Base-by-base conservation (phyloP, 2,797 vertebrate genomes). In the Sternarchorhynchus goeldii region DNA sequence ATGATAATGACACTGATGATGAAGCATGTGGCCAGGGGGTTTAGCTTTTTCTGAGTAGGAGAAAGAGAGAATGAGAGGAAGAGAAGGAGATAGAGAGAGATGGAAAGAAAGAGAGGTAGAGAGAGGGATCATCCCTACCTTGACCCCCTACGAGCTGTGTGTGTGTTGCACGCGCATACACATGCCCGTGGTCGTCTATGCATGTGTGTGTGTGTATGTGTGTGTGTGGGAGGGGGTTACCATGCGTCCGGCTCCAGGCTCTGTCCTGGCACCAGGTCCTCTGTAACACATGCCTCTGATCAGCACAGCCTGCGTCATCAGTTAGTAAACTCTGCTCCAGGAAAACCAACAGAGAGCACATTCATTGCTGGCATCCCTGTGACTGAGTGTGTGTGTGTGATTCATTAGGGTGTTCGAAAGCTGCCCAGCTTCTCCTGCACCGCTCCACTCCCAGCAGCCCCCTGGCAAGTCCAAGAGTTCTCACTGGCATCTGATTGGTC, bases 321-420 rank as follows among this genome's bases (percentile, higher is more conserved):
- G 90, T 93, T 92, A 93, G 92, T 92, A 93, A 93, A 93, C 91
- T 91, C 90, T 90, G 91, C 92, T 92, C 91, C 91, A 92, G 91
- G 91, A 93, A 92, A 92, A 93, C 92, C 92, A 93, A 93, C 92
- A 93, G 92, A 93, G 92, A 93, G 88, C 88, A 92, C 92, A 93
- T 93, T 93, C 92, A 93, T 93, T 89, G 88, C 88, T 31, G 85
- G 88, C 91, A 90, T 92, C 92, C 92, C 91, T 92, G 92, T 93
- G 92, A 93, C 92, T 92, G 90, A 88, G 91, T 91, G 91, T 88
- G 91, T 93, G 73, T 62, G 39, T 60, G 36, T 62, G 60, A 50
- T 50, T 50, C 45, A 50, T 50, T 50, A 14, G 8, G 45, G 32
- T 50, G 29, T 50, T 50, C 12, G 45, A 75, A 79, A 62, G 77